Base-by-base conservation (phyloP, 2,888 invertebrate species). In the Hoplodrina blanda region DNA sequence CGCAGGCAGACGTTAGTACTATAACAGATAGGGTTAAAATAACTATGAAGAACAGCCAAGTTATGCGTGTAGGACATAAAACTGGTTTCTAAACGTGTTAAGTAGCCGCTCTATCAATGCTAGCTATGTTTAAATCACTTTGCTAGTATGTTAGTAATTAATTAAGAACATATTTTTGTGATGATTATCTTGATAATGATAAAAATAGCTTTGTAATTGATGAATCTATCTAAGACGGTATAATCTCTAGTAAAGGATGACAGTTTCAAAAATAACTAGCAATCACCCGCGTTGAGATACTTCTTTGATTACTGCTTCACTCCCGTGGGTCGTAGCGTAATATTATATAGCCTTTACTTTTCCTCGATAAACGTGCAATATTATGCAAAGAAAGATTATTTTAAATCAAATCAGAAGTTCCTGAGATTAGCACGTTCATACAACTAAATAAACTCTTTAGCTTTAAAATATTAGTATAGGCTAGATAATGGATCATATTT, bases 71-170 rank as follows among this genome's bases (percentile, higher is more conserved):
- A 52, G 50, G 54, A 50, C 17, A 46, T 5, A 13, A 50, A 73
- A 77, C 77, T 57, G 41, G 77, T 78, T 77, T 59, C 17, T n/a
- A 8, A 49, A 54, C 63, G 68, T 73, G 73, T 73, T 59, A 78
- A 68, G 19, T 55, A 52, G 30, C 57, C 54, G 30, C 11, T 19
- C 37, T 59, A 62, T 62, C 46, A 62, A 77, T 55, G 77, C 57
- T 52, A 68, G 67, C 61, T 59, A 65, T 77, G 78, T 68, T 67
- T 54, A 72, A 64, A 76, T 67, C 25, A 62, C 33, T 76, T 71
- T 44, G 49, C 15, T 46, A 33, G 20, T 49, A 76, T 66, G 65
- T 55, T 53, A 55, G 59, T 66, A 59, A 66, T 70, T 76, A 71
- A 60, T 76, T 77, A 68, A 59, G 25, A 15, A 33, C 55, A 60